A percentile compares a stretch with the other conserved stretches of the same genome.
Conservation (phyloP, 1,140 invertebrate genomes). For the Sipha flava region DNA sequence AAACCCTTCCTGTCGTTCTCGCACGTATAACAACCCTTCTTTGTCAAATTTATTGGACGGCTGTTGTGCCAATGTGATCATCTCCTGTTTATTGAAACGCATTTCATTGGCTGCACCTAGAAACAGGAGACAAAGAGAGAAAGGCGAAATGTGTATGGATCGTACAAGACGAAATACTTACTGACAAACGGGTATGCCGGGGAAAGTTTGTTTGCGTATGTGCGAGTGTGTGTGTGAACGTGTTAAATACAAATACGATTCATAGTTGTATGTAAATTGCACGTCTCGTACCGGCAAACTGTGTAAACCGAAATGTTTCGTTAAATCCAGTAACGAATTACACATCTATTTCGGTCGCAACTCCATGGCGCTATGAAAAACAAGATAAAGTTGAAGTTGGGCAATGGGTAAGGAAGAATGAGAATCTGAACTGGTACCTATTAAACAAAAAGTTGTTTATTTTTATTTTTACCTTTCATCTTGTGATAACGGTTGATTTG, state of each 20-base stretch:
- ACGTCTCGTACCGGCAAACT: background rate
- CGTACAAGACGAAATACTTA: background rate
- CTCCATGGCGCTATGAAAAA: background rate
- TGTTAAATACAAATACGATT: background rate
- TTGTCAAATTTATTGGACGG: conserved; percentile 83
- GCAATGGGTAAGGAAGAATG: background rate
- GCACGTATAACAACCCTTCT: conserved; percentile 77
- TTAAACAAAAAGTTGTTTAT: too few species aligned
- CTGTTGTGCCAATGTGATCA: conserved; percentile 72
- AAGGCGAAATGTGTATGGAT: background rate
- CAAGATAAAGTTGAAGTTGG: too few species aligned
- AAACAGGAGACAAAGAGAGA: background rate
- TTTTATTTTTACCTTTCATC: too few species aligned
- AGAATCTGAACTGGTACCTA: too few species aligned
- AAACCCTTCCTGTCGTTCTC: conserved; percentile 82
- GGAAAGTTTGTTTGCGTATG: too few species aligned
- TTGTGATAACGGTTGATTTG: too few species aligned
- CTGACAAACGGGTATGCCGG: background rate
- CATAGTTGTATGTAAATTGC: background rate
- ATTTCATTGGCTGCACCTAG: conserved; percentile 46
- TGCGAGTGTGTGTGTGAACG: too few species aligned
- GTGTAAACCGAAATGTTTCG: background rate
- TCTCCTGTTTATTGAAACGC: conserved; percentile 84
- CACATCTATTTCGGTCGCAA: background rate
- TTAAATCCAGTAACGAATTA: background rate